Evolutionary conservation across 2,797 vertebrate species (phyloP).

Genomic region (Poeciliopsis infans): DNA sequence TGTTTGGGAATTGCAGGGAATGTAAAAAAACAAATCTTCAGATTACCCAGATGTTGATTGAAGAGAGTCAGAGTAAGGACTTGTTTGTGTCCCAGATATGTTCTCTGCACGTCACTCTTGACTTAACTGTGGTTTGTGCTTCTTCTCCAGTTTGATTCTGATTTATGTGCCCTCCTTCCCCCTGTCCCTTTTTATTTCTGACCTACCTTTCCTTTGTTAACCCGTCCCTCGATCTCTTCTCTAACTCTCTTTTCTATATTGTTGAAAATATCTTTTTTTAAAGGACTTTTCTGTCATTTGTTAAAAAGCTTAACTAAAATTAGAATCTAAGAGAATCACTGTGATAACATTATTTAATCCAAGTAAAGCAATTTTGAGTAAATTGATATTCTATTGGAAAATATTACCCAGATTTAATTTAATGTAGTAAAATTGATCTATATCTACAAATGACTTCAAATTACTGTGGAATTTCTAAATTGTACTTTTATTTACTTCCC

Average conservation of each 20-base stretch:
- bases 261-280: background rate
- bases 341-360: background rate
- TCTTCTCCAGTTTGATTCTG: slow-evolving; percentile 51
- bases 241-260: slow-evolving; percentile 30
- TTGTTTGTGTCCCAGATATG: slow-evolving; percentile 61
- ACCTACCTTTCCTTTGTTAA: slow-evolving; percentile 40
- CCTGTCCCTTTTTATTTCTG: slow-evolving; percentile 24
- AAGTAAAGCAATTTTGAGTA: background rate
- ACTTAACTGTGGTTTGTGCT: slow-evolving; percentile 41
- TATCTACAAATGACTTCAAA: background rate
- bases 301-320: background rate
- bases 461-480: no score
- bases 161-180: slow-evolving; percentile 47
- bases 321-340: background rate
- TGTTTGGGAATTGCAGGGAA: slow-evolving; percentile 31
- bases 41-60: slow-evolving; percentile 71
- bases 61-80: slow-evolving; percentile 49
- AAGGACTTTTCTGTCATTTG: background rate
- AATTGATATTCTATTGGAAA: background rate
- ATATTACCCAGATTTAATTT: background rate
- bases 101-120: slow-evolving; percentile 45
- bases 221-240: slow-evolving; percentile 35
- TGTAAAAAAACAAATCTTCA: slow-evolving; percentile 49
- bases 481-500: background rate
- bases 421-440: background rate